Base-by-base conservation (phyloP, 2,113 vertebrate genomes). In the Empidonax alnorum region DNA sequence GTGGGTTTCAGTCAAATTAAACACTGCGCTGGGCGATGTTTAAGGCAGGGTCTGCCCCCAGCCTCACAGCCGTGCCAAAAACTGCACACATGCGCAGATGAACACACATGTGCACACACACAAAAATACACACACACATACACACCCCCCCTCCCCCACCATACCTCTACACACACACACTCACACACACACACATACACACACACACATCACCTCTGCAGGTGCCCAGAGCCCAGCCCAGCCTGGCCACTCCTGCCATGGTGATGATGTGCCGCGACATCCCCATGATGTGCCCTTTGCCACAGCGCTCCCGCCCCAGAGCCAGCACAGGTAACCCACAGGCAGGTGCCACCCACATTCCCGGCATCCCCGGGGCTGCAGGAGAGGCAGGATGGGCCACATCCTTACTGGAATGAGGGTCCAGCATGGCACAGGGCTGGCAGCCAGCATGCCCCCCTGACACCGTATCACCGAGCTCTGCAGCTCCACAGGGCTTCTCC, bases 1-100 rank as follows among this genome's bases (percentile, higher is more conserved):
- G 96, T 78, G 96, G 76, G 82, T 94, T 97, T 88, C 97, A 82
- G 94, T 93, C 96, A 35, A 96, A 95, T 42, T 84, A 76, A 94
- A 94, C 93, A 91, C 80, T 3, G 76, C 2, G 23, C 90, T 87
- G 35, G 50, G 31, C 37, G 10, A n/a, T 18, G 19, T 14, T 67
- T 39, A 35, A 90, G 88, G 94, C 89, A 12, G 19, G 14, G 87
- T 33, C 86, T 84, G 12, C 77, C 39, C 53, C 28, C 35, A 37
- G 76, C 65, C 71, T 44, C 58, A 6, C 41, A 33, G 35, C 19
- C 9, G 73, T 53, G 91, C 87, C 90, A 56, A 37, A 71, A 86
- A 14, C 5, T 1, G 18, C 47, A 21, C 47, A 11, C 3, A 0
- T 0, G 14, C 7, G 13, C 27, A 0, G 23, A 19, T 13, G 10